These are phyloP conservation scores for Siderastrea radians DNA, from an alignment of 92 coral and sea anemone species.

Conservation along the genomic window DNA sequence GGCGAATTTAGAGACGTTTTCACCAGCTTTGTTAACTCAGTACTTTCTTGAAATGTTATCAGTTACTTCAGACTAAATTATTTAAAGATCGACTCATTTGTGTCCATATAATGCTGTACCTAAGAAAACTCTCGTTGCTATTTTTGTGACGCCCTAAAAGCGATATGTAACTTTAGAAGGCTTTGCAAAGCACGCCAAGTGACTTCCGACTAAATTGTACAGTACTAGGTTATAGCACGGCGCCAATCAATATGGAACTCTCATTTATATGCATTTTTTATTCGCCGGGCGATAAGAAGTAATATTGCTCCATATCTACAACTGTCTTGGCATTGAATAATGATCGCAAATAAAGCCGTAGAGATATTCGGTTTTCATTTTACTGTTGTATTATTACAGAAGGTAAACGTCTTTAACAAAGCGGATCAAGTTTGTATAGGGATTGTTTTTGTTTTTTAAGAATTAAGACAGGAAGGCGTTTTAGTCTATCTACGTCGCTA, in stretches of 20 bases:
- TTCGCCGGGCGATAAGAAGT: conserved; percentile 15
- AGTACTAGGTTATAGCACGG: conserved; percentile 25
- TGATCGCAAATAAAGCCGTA: neutral
- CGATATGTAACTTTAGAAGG: conserved; percentile 36
- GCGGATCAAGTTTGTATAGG: conserved; percentile 12
- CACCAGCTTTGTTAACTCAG: neutral
- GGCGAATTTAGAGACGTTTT: conserved; percentile 2
- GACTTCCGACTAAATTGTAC: conserved; percentile 64
- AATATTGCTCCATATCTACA: conserved; percentile 17
- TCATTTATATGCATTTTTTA: conserved; percentile 13
- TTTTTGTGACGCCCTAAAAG: conserved; percentile 32
- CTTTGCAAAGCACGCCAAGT: conserved; percentile 13
- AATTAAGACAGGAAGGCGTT: conserved; percentile 7
- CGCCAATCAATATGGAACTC: conserved; percentile 1
- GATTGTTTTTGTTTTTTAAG: conserved; percentile 35
- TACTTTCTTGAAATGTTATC: conserved; percentile 9
- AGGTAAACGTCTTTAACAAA: conserved; percentile 23
- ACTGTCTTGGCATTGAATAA: conserved; percentile 7
- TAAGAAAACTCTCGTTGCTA: conserved; percentile 3
- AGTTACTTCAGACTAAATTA: conserved; percentile 42
- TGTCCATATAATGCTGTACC: neutral
- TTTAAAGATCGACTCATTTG: neutral
- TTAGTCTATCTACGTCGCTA: neutral
- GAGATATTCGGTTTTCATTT: conserved; percentile 11
- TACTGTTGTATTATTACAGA: conserved; percentile 1